Conservation (phyloP, 1,140 invertebrate species). For the Chironomus striatipennis region DNA sequence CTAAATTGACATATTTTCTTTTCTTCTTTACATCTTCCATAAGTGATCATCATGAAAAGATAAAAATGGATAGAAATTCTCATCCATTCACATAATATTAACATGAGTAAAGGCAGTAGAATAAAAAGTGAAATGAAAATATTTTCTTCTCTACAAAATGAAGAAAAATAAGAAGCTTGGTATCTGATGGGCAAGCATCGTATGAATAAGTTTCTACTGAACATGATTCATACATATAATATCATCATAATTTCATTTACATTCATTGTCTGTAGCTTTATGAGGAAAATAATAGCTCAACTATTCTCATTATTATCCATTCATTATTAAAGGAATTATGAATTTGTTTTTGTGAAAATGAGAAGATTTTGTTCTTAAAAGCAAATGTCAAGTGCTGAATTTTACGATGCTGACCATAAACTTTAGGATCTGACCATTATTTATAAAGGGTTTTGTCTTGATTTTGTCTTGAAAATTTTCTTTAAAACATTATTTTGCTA, state of each 20-base stretch:
- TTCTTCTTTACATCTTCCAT: neutral
- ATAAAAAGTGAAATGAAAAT: neutral
- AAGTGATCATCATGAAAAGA: slow-evolving; percentile 21
- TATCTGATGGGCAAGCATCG: neutral
- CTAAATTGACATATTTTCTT: neutral
- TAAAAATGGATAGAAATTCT: neutral
- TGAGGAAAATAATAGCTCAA: neutral
- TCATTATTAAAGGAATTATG: too few species aligned
- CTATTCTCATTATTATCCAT: neutral
- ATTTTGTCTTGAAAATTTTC: too few species aligned
- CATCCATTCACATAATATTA: too few species aligned
- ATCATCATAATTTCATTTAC: neutral
- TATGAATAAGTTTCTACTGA: neutral
- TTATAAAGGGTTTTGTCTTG: too few species aligned
- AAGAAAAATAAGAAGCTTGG: neutral
- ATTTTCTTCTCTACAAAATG: neutral
- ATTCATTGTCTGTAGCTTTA: neutral
- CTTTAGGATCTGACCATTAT: too few species aligned
- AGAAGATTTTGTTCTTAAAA: too few species aligned
- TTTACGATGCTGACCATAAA: too few species aligned
- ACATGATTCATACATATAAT: neutral
- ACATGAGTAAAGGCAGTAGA: neutral
- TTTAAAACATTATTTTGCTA: too few species aligned
- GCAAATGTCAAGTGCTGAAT: too few species aligned
- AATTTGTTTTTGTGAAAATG: too few species aligned